A percentile compares a stretch with the other conserved stretches of the same genome.
phyloP scores from a whole-genome alignment of 2,797 vertebrate genomes.

The Acanthornis magna region DNA sequence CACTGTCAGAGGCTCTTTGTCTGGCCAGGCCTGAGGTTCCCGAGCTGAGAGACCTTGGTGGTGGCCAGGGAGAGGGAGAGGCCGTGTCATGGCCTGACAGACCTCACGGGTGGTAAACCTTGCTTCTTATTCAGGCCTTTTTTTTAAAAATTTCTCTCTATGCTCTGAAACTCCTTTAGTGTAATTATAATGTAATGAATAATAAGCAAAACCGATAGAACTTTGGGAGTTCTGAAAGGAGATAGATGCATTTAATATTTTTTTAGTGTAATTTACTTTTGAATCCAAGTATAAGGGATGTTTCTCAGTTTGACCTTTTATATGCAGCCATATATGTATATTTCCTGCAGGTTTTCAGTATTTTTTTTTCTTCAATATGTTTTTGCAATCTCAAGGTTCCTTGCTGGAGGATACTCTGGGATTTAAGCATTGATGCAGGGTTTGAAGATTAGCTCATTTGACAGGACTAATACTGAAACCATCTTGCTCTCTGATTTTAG shows the following conservation, averaged over 20 bases:
- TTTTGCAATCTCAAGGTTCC: background rate
- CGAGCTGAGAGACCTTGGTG: background rate
- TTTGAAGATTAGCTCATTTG: background rate
- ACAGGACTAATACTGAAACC: background rate
- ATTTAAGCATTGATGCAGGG: background rate
- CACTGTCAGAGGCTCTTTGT: conserved; percentile 53
- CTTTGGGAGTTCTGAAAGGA: background rate
- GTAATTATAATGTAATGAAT: background rate
- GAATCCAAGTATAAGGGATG: background rate
- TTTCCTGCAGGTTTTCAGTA: background rate
- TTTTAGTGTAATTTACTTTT: background rate
- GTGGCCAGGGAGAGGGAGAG: background rate
- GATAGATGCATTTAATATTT: background rate
- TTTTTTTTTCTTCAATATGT: rapidly evolving
- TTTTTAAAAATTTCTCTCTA: background rate
- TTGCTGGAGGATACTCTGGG: background rate
- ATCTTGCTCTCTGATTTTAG: background rate
- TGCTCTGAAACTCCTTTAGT: background rate
- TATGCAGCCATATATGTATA: background rate
- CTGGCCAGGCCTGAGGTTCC: background rate
- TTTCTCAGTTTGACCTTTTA: background rate
- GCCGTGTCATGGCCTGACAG: background rate
- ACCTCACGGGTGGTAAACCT: background rate
- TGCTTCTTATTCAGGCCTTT: background rate
- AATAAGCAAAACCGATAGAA: background rate